A percentile compares a stretch with the other conserved stretches of the same genome.
Conservation (phyloP, 2,113 vertebrate species). For the Corythoichthys intestinalis region DNA sequence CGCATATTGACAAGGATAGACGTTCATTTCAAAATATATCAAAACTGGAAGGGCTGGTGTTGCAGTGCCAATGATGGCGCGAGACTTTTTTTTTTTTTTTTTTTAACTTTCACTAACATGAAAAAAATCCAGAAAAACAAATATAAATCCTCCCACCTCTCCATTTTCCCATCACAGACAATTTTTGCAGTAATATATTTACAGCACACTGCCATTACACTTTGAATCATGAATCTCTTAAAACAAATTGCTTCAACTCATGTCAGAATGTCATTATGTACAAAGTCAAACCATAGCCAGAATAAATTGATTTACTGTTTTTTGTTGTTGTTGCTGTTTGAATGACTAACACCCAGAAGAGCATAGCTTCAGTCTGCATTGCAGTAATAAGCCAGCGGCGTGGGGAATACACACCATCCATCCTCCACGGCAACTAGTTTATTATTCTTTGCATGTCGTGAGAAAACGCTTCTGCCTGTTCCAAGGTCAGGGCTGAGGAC, state of each 20-base stretch:
- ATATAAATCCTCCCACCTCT: too few relatives aligned
- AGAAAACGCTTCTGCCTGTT: constrained; percentile 14
- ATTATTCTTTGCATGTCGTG: constrained; percentile 32
- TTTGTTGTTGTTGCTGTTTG: background rate
- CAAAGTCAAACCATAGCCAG: constrained; percentile 7
- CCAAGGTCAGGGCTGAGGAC: constrained; percentile 33
- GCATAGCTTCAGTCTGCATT: constrained; percentile 8
- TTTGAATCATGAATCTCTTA: too few relatives aligned
- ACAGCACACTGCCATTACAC: too few relatives aligned
- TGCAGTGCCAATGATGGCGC: too few relatives aligned
- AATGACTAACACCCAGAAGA: constrained; percentile 18
- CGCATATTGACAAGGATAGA: too few relatives aligned
- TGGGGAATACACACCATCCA: constrained; percentile 13
- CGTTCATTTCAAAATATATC: too few relatives aligned
- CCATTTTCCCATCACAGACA: too few relatives aligned
- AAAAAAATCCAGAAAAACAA: too few relatives aligned
- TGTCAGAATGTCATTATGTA: constrained; percentile 4
- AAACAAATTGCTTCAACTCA: background rate
- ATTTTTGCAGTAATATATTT: too few relatives aligned
- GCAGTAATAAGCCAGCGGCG: constrained; percentile 20
- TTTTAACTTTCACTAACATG: too few relatives aligned
- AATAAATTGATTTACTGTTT: constrained; percentile 11
- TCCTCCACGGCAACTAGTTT: constrained; percentile 25
- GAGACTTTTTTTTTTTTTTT: too few relatives aligned
- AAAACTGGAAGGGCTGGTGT: too few relatives aligned